phyloP scores from a whole-genome alignment of 2,888 invertebrate species.

The Caenorhabditis parvicauda region DNA sequence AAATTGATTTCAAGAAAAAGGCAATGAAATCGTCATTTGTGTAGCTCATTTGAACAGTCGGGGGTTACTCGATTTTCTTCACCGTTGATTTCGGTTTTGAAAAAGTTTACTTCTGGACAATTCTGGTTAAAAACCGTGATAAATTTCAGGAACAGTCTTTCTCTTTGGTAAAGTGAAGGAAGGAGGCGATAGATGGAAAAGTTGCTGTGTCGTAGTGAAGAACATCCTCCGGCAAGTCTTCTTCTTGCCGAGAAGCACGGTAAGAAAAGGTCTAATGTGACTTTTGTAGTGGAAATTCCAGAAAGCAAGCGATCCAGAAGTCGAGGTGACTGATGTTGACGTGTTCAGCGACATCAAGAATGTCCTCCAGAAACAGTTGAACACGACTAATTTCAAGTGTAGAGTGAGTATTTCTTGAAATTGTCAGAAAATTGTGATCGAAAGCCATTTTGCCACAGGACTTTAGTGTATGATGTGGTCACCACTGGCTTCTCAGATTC shows the following conservation, averaged over 20 bases:
- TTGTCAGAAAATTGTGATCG: too few species aligned
- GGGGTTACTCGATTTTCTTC: too few species aligned
- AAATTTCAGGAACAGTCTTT: slow-evolving; percentile 79
- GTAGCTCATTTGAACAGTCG: too few species aligned
- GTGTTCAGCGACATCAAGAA: slow-evolving; percentile 73
- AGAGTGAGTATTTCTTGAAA: slow-evolving; percentile 10
- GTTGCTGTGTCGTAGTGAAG: slow-evolving; percentile 82
- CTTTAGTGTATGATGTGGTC: too few species aligned
- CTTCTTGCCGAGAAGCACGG: slow-evolving; percentile 74
- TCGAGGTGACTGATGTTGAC: slow-evolving; percentile 36
- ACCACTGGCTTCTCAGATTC: too few species aligned
- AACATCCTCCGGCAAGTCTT: slow-evolving; percentile 82
- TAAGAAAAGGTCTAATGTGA: slow-evolving; percentile 2
- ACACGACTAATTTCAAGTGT: slow-evolving; percentile 29
- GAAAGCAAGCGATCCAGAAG: slow-evolving; percentile 66
- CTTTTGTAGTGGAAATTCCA: slow-evolving; percentile 3
- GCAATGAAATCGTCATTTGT: too few species aligned
- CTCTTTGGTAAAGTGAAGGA: slow-evolving; percentile 85
- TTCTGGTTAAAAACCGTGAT: not conserved
- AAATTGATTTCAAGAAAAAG: too few species aligned
- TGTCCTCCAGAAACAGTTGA: slow-evolving; percentile 66
- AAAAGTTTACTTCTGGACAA: too few species aligned
- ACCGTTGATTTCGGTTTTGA: too few species aligned
- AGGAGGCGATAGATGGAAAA: slow-evolving; percentile 71
- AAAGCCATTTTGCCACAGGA: too few species aligned